A percentile compares a stretch with the other conserved stretches of the same genome.
These are phyloP conservation scores for Podocnemis expansa DNA, from an alignment of 2,113 vertebrate species.

Conservation along the genomic window DNA sequence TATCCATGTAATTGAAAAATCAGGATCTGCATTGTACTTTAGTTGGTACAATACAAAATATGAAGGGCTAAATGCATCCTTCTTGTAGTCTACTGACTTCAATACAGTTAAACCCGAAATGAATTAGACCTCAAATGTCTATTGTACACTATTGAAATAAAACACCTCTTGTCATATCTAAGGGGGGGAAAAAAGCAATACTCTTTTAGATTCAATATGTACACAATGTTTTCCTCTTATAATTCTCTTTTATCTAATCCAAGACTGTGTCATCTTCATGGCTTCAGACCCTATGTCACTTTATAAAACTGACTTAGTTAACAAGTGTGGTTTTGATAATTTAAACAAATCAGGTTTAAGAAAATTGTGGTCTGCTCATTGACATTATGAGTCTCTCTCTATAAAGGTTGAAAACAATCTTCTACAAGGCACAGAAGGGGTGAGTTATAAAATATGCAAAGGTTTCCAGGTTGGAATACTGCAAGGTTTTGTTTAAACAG, in stretches of 20 bases:
- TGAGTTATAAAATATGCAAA: neutral
- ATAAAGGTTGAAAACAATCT: neutral
- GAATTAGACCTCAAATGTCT: neutral
- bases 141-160: conserved; percentile 10
- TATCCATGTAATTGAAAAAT: conserved; percentile 48
- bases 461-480: neutral
- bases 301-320: conserved; percentile 17
- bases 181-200: neutral
- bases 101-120: neutral
- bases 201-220: neutral
- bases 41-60: conserved; percentile 22
- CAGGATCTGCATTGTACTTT: conserved; percentile 36
- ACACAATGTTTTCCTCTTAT: neutral
- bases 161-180: conserved; percentile 10
- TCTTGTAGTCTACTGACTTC: conserved; percentile 8
- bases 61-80: neutral
- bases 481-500: neutral
- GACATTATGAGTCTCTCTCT: neutral
- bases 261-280: neutral
- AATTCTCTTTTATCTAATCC: neutral
- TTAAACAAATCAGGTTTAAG: neutral
- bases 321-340: neutral
- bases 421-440: neutral
- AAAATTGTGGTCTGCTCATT: neutral
- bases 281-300: neutral